Base-by-base conservation (phyloP, 2,113 vertebrate genomes). In the Columbina picui region DNA sequence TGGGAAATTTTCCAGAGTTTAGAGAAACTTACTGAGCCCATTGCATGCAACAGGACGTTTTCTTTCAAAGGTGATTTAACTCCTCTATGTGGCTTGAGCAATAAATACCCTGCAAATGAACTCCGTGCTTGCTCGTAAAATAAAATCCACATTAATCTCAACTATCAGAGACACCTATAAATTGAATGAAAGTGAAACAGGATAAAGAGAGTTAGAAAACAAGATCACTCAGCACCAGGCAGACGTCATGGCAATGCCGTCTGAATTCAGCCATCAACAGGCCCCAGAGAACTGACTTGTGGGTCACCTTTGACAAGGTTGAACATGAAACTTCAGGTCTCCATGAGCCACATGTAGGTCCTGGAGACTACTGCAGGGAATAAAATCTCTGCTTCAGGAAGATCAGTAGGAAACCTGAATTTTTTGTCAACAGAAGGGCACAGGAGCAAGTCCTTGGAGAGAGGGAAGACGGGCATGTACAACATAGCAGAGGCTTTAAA, bases 101-200 rank as follows among this genome's bases (percentile, higher is more conserved):
- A 74, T 94, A 95, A 95, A 96, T 96, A 69, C 34, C 69, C 84
- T 84, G 71, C 76, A 85, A 90, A 93, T 67, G 30, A 93, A 92
- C 12, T 25, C 60, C 45, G 23, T 50, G 55, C 34, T 76, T 0
- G 0, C 84, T 64, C 76, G 77, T 88, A 91, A 96, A 96, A 95
- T 91, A 89, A 96, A 96, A 87, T 79, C 14, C 39, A 84, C 86
- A 92, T 97, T 96, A 91, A 91, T 96, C 78, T 89, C 81, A 80
- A 69, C 78, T 86, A 67, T 70, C 60, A 53, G 77, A 94, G 83
- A 83, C 75, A 93, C 57, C 70, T 88, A 47, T 91, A 96, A 96
- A 96, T 87, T 9, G 30, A 77, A 85, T 67, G 14, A 57, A 91
- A 94, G 65, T 16, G 11, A 89, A 90, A 89, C 7, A 65, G 53